Conservation (phyloP, 2,888 invertebrate species). For the Busseola fusca region DNA sequence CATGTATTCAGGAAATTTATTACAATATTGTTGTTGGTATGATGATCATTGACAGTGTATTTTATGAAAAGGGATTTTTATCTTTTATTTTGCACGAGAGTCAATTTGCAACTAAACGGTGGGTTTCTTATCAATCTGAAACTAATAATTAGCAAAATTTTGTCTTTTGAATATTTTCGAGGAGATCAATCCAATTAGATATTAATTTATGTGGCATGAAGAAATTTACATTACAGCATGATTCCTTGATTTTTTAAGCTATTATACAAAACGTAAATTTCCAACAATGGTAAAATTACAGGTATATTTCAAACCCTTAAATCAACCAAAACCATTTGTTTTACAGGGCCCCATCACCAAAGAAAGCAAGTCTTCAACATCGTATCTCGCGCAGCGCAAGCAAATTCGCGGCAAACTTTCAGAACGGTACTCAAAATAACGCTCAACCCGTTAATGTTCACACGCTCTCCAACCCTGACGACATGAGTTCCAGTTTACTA, state of each 20-base stretch:
- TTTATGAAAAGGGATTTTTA: background rate
- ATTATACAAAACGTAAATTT: background rate
- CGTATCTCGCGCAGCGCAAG: conserved; percentile 84
- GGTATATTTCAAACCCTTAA: background rate
- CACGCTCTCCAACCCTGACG: conserved; percentile 90
- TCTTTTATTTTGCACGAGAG: no score
- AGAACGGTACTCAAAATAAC: conserved; percentile 77
- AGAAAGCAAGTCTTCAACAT: conserved; percentile 83
- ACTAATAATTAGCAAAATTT: background rate
- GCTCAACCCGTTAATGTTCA: conserved; percentile 83
- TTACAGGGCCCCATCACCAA: conserved; percentile 83
- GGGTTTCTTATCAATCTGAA: background rate
- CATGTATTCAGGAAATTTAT: background rate
- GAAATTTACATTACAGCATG: conserved; percentile 26
- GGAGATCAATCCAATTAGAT: background rate
- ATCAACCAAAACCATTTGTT: conserved; percentile 16
- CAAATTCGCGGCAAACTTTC: conserved; percentile 85
- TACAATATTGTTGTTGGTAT: background rate
- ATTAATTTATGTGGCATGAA: conserved; percentile 12
- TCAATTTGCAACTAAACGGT: background rate
- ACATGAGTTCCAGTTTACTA: conserved; percentile 92
- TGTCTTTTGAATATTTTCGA: background rate
- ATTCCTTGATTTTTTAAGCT: background rate
- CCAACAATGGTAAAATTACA: no score
- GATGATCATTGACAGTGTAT: background rate